Base-by-base conservation (phyloP, 2,888 invertebrate genomes). In the Lycia hirtaria region DNA sequence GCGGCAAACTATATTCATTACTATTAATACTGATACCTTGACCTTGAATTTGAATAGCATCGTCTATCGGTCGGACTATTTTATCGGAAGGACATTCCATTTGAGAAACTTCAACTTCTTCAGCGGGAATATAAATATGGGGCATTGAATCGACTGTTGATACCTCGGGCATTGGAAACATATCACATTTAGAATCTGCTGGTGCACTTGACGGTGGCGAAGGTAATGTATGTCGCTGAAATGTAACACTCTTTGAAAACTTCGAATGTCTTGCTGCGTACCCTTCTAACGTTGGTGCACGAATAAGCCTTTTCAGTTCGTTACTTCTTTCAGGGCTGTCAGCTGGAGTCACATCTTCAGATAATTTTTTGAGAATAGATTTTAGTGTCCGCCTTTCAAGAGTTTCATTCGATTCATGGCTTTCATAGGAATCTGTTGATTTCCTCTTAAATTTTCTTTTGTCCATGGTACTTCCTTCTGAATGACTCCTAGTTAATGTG, bases 191-290 rank as follows among this genome's bases (percentile, higher is more conserved):
- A 10, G 74, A 70, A 67, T 90, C 89, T 6, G 80, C 75, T 2
- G 87, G 83, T 0, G 83, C 91, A 77, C 93, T 93, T 61, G 86
- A 79, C 60, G 96, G 96, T 60, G 97, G 96, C 73, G 97, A 97
- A 68, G 96, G 96, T 78, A 97, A 92, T 51, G 97, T 97, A 81
- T 96, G 96, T 60, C 96, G 92, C 87, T 97, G 96, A 90, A 97
- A 97, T 61, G 97, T 97, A 64, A 97, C 97, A 86, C 97, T 97
- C 93, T 97, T 97, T 48, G 96, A 93, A 81, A 97, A 94, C 85
- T 97, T 97, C 64, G 96, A 96, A 88, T 97, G 97, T 77, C 97
- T 93, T 48, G 96, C 97, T 57, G 96, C 97, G 87, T 97, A 97
- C 59, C 97, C 97, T 93, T 97, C 97, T 71, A 97, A 92, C 58